These are phyloP conservation scores for Podarcis lilfordi DNA, from an alignment of 2,797 vertebrate genomes.

Conservation along the genomic window DNA sequence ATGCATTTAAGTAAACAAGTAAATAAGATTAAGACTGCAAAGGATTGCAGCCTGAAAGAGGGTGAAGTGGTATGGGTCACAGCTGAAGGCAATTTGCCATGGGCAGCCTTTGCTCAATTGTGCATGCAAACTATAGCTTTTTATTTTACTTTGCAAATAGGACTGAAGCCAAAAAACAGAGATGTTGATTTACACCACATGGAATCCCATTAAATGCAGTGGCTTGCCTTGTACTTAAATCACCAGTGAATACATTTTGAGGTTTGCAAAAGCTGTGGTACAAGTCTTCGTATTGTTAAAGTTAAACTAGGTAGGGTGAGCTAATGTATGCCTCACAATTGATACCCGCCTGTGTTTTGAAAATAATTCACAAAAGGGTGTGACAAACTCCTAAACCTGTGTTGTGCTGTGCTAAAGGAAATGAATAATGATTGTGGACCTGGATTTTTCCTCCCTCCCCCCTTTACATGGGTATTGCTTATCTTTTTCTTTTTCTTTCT, in stretches of 20 bases:
- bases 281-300: constrained; percentile 10
- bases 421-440: constrained; percentile 18
- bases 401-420: neutral
- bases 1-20: no score
- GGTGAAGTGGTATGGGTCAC: neutral
- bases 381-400: neutral
- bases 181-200: neutral
- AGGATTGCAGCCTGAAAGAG: neutral
- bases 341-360: constrained; percentile 23
- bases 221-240: constrained; percentile 7
- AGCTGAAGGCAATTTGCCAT: neutral
- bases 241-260: neutral
- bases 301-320: constrained; percentile 1
- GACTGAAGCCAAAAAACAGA: neutral
- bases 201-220: neutral
- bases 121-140: neutral
- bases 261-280: neutral
- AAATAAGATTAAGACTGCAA: neutral
- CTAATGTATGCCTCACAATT: constrained; percentile 10
- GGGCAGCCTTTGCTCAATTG: constrained; percentile 3
- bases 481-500: no score
- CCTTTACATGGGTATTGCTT: no score
- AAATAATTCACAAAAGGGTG: neutral
- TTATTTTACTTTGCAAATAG: neutral
- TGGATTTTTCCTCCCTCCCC: neutral